These are phyloP conservation scores for Heteronetta atricapilla DNA, from an alignment of 2,113 vertebrate genomes.

Conservation along the genomic window DNA sequence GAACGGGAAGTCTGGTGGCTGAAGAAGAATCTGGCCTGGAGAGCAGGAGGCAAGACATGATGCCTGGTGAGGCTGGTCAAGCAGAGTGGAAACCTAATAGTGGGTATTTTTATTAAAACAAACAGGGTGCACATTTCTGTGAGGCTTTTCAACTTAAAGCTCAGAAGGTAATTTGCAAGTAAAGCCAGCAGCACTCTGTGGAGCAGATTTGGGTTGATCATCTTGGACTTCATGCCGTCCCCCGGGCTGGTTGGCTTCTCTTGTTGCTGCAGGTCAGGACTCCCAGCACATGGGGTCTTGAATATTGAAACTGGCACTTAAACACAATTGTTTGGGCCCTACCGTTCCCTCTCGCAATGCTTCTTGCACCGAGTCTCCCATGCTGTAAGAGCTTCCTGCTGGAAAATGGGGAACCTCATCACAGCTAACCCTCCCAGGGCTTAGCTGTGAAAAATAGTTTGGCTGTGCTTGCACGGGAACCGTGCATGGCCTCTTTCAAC, in stretches of 20 bases:
- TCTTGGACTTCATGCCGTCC: neutral
- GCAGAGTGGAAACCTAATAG: neutral
- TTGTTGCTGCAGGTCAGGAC: neutral
- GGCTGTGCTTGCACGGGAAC: neutral
- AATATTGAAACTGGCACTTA: neutral
- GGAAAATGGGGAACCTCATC: neutral
- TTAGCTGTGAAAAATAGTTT: neutral
- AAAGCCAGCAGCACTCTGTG: neutral
- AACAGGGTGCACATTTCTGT: neutral
- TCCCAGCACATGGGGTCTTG: neutral
- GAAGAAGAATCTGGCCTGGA: neutral
- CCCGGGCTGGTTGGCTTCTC: neutral
- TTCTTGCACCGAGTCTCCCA: neutral
- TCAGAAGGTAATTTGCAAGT: neutral
- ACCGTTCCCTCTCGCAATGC: fast-evolving
- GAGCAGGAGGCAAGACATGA: fast-evolving
- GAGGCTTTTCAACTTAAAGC: neutral
- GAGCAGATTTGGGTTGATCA: neutral
- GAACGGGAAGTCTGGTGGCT: neutral
- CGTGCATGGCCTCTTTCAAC: fast-evolving
- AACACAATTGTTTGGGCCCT: neutral
- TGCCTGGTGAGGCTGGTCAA: neutral
- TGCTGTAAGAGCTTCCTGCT: neutral
- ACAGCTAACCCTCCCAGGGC: no score
- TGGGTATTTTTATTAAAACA: neutral